Evolutionary conservation across 2,888 invertebrate genomes (phyloP).

Genomic region (Neoscelio sp.): DNA sequence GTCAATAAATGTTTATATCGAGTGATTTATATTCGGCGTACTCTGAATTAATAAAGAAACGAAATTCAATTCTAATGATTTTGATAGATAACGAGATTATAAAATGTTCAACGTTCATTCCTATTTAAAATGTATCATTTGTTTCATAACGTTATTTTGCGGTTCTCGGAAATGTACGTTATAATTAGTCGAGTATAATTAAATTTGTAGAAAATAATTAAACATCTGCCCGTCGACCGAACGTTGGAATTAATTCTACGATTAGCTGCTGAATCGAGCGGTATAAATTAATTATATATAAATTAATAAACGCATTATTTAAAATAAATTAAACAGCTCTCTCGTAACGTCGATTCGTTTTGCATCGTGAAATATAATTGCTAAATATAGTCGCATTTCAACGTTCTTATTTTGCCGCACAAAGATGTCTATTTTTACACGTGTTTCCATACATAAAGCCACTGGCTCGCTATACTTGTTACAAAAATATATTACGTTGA

Average conservation of each 20-base stretch:
- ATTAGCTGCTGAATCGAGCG: no score
- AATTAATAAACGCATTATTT: slow-evolving; percentile 48
- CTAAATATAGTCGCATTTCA: slow-evolving; percentile 56
- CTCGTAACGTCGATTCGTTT: slow-evolving; percentile 33
- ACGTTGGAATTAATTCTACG: no score
- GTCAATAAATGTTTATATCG: slow-evolving; percentile 41
- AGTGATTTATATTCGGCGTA: slow-evolving; percentile 21
- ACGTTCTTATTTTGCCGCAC: slow-evolving; percentile 52
- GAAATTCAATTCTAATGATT: slow-evolving; percentile 2
- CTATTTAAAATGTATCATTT: no score
- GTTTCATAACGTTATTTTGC: no score
- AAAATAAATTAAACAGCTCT: slow-evolving; percentile 39
- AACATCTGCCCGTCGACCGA: no score
- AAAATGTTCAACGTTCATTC: no score
- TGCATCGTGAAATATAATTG: slow-evolving; percentile 38
- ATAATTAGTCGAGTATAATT: no score
- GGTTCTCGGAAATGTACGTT: no score
- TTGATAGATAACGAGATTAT: background rate
- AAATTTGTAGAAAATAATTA: no score
- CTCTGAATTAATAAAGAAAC: slow-evolving; percentile 1
- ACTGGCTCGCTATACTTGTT: slow-evolving; percentile 38
- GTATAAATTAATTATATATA: no score
- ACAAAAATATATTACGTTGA: slow-evolving; percentile 62
- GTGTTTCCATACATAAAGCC: slow-evolving; percentile 42
- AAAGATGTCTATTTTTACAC: slow-evolving; percentile 55